phyloP scores from a whole-genome alignment of 2,797 vertebrate species.

The Hoplostethus atlanticus region DNA sequence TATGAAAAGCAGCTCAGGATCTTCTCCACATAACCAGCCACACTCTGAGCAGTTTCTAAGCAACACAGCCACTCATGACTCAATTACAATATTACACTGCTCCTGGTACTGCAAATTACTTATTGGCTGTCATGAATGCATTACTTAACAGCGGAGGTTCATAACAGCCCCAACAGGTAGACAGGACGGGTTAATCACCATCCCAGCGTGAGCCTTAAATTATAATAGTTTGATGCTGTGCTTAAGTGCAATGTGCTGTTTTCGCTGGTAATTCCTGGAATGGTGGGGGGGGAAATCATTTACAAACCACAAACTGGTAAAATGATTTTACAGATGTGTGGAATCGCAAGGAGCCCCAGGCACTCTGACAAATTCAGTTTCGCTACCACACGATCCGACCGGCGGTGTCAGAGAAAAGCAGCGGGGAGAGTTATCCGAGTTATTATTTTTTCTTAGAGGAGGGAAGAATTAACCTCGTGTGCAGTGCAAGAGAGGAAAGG shows the following conservation, averaged over 20 bases:
- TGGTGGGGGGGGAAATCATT: conserved; percentile 54
- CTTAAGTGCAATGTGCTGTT: conserved; percentile 59
- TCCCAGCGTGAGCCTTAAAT: conserved; percentile 58
- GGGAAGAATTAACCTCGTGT: conserved; percentile 40
- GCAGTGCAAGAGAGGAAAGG: conserved; percentile 17
- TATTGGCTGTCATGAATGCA: conserved; percentile 80
- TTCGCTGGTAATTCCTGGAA: conserved; percentile 59
- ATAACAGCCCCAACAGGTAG: conserved; percentile 78
- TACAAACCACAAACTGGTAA: conserved; percentile 53
- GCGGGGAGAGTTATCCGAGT: conserved; percentile 17
- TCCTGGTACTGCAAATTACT: conserved; percentile 78
- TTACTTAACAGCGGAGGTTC: conserved; percentile 76
- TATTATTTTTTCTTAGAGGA: conserved; percentile 34
- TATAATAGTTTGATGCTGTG: conserved; percentile 70
- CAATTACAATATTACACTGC: conserved; percentile 79
- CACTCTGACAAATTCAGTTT: conserved; percentile 56
- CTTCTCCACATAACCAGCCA: conserved; percentile 62
- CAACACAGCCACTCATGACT: conserved; percentile 83
- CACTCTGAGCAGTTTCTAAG: conserved; percentile 82
- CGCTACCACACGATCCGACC: conserved; percentile 24
- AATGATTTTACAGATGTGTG: conserved; percentile 73
- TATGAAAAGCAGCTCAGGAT: conserved; percentile 57
- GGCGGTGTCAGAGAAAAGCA: conserved; percentile 41
- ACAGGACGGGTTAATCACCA: conserved; percentile 72
- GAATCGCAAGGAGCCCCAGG: conserved; percentile 45